These are phyloP conservation scores for Oophaga pumilio DNA, from an alignment of 2,113 vertebrate species.

Conservation along the genomic window DNA sequence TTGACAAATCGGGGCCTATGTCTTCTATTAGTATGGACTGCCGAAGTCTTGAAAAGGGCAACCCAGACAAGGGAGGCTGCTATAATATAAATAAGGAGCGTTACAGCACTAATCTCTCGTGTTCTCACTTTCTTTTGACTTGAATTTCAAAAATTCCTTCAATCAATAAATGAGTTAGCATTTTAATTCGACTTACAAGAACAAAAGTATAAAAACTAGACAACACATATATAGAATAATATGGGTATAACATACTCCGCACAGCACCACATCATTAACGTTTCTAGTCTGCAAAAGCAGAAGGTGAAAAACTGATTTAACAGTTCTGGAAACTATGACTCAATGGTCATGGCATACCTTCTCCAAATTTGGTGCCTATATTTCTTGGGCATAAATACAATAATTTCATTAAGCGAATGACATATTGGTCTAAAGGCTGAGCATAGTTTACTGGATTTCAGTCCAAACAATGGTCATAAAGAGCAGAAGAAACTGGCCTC, in stretches of 20 bases:
- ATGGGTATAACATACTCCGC: background rate
- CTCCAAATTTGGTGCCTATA: slow-evolving; percentile 11
- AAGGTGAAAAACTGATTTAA: background rate
- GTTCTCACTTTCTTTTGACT: no score
- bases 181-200: background rate
- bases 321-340: background rate
- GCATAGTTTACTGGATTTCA: background rate
- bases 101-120: no score
- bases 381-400: slow-evolving; percentile 9
- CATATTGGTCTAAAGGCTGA: background rate
- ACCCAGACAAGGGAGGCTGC: no score
- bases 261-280: background rate
- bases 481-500: background rate
- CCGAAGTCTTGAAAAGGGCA: no score
- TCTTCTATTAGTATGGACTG: no score
- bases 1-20: no score
- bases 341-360: background rate
- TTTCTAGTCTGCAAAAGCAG: background rate
- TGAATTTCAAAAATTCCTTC: background rate
- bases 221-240: background rate
- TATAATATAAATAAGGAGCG: no score
- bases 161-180: background rate
- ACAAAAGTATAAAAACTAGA: background rate
- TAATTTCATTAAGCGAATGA: background rate
- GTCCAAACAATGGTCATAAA: background rate